Evolutionary conservation across 1,140 invertebrate species (phyloP).

Genomic region (Drosophila pruinosa): DNA sequence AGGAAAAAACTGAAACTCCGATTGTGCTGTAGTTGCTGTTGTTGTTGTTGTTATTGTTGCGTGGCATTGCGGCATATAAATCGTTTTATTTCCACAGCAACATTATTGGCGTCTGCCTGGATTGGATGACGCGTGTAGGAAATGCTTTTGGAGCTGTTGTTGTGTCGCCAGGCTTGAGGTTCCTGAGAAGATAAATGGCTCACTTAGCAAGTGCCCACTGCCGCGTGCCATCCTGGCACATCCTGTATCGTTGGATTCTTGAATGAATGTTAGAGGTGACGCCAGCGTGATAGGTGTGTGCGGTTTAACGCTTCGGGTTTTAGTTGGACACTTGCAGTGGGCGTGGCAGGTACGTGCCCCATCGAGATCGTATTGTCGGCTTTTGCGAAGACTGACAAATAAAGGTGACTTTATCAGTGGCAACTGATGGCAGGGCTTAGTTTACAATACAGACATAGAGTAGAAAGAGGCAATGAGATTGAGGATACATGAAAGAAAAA

Average conservation of each 20-base stretch:
- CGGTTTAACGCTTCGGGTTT: constrained; percentile 71
- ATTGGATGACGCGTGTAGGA: constrained; percentile 79
- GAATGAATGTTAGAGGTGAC: constrained; percentile 40
- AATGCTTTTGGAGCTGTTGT: constrained; percentile 57
- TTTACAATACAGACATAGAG: constrained; percentile 3
- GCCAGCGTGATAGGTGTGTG: constrained; percentile 69
- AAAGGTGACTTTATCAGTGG: constrained; percentile 73
- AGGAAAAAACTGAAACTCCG: constrained; percentile 38
- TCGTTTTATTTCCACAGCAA: constrained; percentile 75
- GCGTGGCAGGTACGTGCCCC: constrained; percentile 57
- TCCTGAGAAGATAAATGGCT: constrained; percentile 81
- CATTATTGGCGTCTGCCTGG: constrained; percentile 70
- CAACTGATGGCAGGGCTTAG: constrained; percentile 59
- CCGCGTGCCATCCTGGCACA: not conserved
- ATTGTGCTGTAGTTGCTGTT: constrained; percentile 39
- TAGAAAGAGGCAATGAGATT: not conserved
- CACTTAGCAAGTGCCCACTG: constrained; percentile 65
- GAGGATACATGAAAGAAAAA: not conserved
- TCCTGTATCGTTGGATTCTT: not conserved
- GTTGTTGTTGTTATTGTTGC: constrained; percentile 45
- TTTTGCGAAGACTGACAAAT: constrained; percentile 74
- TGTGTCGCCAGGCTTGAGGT: constrained; percentile 76
- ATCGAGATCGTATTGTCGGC: constrained; percentile 42
- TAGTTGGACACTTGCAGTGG: constrained; percentile 22
- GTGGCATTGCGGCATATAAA: constrained; percentile 74